Evolutionary conservation across 1,140 invertebrate species (phyloP).

Genomic region (Drosophila insularis): DNA sequence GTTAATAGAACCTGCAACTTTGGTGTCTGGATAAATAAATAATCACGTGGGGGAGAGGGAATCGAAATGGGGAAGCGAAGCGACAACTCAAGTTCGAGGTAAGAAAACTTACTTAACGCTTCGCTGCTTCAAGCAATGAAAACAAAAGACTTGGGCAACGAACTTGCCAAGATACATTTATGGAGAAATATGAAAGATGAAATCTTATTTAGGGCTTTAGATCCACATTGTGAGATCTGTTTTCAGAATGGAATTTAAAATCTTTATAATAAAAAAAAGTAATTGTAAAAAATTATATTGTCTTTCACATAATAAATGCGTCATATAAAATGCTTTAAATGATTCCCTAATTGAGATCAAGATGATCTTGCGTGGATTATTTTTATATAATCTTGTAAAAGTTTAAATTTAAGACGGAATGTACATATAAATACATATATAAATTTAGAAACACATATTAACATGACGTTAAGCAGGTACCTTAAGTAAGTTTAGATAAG

Average conservation of each 20-base stretch:
- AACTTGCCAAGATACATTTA: conserved; percentile 40
- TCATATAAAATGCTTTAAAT: no score
- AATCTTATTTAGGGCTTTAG: not conserved
- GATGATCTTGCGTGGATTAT: no score
- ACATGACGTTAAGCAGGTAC: no score
- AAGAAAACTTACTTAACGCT: conserved; percentile 57
- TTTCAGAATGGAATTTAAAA: not conserved
- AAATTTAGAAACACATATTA: no score
- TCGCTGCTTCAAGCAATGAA: conserved; percentile 35
- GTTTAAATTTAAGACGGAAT: no score
- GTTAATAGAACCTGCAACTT: conserved; percentile 66
- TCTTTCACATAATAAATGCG: not conserved
- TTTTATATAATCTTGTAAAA: no score
- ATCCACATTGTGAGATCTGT: not conserved
- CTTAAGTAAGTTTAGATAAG: no score
- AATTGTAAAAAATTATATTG: not conserved
- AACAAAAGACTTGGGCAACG: conserved; percentile 74
- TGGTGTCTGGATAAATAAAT: conserved; percentile 72
- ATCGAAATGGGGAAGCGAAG: not conserved
- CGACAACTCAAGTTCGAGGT: conserved; percentile 36
- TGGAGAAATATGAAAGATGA: not conserved
- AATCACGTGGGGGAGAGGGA: conserved; percentile 39
- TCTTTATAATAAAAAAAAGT: not conserved
- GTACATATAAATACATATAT: no score
- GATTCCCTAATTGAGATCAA: no score